Conservation (phyloP, 2,797 vertebrate genomes). For the Lepilemur ruficaudatus region DNA sequence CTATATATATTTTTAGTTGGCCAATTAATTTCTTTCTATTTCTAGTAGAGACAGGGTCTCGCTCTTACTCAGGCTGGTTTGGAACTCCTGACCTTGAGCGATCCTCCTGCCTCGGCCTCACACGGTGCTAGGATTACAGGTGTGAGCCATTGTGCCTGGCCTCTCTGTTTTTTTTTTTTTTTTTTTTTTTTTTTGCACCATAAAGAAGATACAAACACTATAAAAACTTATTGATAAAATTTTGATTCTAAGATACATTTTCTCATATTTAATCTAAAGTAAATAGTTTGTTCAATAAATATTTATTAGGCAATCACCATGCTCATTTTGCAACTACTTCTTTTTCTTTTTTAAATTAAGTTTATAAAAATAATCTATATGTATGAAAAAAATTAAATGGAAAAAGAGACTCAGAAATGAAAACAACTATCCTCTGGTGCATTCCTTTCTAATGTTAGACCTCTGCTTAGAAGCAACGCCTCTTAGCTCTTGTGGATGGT, state of each 20-base stretch:
- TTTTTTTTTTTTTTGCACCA: background rate
- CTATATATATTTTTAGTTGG: too few relatives aligned
- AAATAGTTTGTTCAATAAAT: constrained; percentile 4
- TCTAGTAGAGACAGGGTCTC: too few relatives aligned
- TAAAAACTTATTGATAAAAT: background rate
- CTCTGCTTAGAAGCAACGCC: background rate
- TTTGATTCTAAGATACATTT: background rate
- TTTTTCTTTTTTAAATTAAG: background rate
- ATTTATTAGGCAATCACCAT: background rate
- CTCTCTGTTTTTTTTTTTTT: background rate
- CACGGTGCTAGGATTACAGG: too few relatives aligned
- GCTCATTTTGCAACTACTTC: background rate
- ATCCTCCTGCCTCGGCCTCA: too few relatives aligned
- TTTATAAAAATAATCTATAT: background rate
- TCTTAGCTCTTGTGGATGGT: background rate
- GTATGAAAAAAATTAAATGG: background rate
- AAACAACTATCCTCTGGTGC: background rate
- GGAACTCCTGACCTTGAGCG: too few relatives aligned
- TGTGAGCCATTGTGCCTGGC: too few relatives aligned
- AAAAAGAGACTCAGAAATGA: background rate
- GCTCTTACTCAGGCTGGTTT: too few relatives aligned
- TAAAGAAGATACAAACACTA: background rate
- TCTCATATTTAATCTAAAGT: background rate
- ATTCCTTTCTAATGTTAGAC: background rate
- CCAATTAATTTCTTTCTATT: too few relatives aligned